These are phyloP conservation scores for Luperina testacea DNA, from an alignment of 2,888 invertebrate species.

Conservation along the genomic window DNA sequence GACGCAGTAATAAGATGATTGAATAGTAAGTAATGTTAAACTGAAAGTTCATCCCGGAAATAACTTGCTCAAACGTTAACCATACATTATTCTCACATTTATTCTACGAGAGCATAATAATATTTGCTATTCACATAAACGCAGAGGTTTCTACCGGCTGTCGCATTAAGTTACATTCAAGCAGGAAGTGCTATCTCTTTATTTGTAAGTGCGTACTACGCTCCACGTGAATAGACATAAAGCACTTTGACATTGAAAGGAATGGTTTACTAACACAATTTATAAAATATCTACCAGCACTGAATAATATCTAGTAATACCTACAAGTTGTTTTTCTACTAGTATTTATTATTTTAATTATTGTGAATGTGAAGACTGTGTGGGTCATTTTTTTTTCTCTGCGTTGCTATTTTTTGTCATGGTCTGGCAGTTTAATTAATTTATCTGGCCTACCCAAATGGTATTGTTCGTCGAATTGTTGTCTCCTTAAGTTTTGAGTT, in stretches of 20 bases:
- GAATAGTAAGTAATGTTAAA: not conserved
- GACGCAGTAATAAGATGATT: not conserved
- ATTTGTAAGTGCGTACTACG: constrained; percentile 23
- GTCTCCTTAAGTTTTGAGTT: too few species aligned
- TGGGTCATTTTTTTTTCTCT: too few species aligned
- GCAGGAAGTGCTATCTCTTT: constrained; percentile 11
- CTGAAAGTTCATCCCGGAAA: not conserved
- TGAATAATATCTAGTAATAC: not conserved
- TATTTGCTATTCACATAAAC: constrained; percentile 29
- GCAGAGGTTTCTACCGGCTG: constrained; percentile 21
- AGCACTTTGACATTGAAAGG: constrained; percentile 38
- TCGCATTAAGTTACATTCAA: constrained; percentile 22
- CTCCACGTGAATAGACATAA: constrained; percentile 17
- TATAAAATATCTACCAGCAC: not conserved
- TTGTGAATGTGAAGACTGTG: too few species aligned
- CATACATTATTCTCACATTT: not conserved
- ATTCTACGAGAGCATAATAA: constrained; percentile 7
- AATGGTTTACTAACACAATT: constrained; percentile 39
- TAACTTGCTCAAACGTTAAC: not conserved
- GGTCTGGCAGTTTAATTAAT: too few species aligned
- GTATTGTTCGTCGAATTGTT: too few species aligned
- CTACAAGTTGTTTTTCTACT: not conserved
- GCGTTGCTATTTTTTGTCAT: too few species aligned
- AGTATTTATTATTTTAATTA: too few species aligned
- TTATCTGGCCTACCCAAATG: too few species aligned